Base-by-base conservation (phyloP, 1,140 invertebrate species). In the Ditylenchus dipsaci region DNA sequence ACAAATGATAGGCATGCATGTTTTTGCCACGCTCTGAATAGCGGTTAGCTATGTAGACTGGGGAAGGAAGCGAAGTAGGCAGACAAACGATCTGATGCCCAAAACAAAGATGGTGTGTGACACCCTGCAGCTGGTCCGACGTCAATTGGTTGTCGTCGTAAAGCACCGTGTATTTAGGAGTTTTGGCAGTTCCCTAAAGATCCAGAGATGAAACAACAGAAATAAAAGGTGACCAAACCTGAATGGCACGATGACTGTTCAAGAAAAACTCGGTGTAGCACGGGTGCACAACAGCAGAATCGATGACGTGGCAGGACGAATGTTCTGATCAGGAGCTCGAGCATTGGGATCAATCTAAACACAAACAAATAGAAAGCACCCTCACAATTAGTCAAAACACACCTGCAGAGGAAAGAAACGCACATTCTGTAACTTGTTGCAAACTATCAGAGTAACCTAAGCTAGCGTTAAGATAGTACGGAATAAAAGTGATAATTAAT, bases 51-150 rank as follows among this genome's bases (percentile, higher is more conserved):
- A 73, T 76, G 26, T 72, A 73, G 19, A 75, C 56, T 26, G 70
- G 70, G 1, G 71, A 71, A 23, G 69, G 73, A 13, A 72, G 58
- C 0, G 23, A 61, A 5, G 27, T 71, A 9, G 59, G 65, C 5
- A 61, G n/a, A 49, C 30, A 58, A 17, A 76, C 72, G 26, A 75
- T 75, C 57, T 75, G 73, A 59, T 76, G 72, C 3, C 74, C 69
- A 57, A 68, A 77, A 38, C 73, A 75, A 23, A 75, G 74, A 23
- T 74, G 45, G 23, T 75, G 73, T n/a, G 73, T 75, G 13, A 73
- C 43, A 23, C 47, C 42, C 45, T 75, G 47, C 23, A 76, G 42
- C 8, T 58, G 43, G 30, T 60, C 68, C 17, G 65, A 26, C 17
- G 45, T 42, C 19, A 73, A 42, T 1, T 38, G 29, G n/a, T 21